A percentile compares a stretch with the other conserved stretches of the same genome.
Conservation (phyloP, 2,888 invertebrate species). For the Chouioia cunea region DNA sequence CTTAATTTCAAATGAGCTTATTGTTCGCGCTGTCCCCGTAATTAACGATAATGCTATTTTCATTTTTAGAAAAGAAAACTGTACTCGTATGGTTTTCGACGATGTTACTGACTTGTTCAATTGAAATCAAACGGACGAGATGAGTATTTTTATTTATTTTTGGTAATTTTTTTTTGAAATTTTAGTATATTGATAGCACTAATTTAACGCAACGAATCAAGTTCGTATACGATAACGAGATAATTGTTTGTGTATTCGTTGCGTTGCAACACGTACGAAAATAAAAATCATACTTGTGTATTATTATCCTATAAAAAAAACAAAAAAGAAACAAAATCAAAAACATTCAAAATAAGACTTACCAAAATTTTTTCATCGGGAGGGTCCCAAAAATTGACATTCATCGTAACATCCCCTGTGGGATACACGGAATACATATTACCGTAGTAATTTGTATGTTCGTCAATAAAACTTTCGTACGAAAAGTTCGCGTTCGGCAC, state of each 20-base stretch:
- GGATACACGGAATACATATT: constrained; percentile 61
- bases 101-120: too few species aligned
- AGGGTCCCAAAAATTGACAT: constrained; percentile 56
- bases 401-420: constrained; percentile 45
- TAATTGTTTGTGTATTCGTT: too few species aligned
- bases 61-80: too few species aligned
- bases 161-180: not conserved
- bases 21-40: too few species aligned
- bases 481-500: constrained; percentile 59
- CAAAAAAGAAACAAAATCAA: too few species aligned
- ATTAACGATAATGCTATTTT: too few species aligned
- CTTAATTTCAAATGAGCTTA: too few species aligned
- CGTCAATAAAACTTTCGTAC: constrained; percentile 60
- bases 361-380: constrained; percentile 59
- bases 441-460: constrained; percentile 57
- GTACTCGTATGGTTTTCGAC: too few species aligned
- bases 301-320: not conserved
- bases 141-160: not conserved
- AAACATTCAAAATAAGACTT: constrained; percentile 20
- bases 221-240: not conserved
- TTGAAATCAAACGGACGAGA: too few species aligned
- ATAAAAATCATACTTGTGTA: not conserved
- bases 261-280: not conserved
- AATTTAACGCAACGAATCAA: too few species aligned
- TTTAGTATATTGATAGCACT: not conserved